phyloP scores from a whole-genome alignment of 1,140 invertebrate genomes.

The Brachionus plicatilis region DNA sequence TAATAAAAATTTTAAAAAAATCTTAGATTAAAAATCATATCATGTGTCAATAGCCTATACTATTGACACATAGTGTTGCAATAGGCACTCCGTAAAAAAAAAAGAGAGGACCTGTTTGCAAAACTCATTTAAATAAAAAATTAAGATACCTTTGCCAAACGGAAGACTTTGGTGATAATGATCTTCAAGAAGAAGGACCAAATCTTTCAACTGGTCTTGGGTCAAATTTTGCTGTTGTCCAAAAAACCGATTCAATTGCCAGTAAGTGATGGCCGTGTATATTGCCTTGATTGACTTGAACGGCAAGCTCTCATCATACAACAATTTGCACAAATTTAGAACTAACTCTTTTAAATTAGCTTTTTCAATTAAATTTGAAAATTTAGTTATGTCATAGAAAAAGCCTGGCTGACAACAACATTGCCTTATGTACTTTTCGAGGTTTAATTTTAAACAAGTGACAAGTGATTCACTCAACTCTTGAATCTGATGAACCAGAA shows the following conservation, averaged over 20 bases:
- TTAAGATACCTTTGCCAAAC: conserved; percentile 7
- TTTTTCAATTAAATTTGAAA: not conserved
- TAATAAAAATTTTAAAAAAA: too few species aligned
- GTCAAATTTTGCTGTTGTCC: not conserved
- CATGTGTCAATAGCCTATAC: too few species aligned
- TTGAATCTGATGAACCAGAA: not conserved
- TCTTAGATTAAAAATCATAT: too few species aligned
- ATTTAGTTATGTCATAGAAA: conserved; percentile 16
- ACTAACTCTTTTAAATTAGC: not conserved
- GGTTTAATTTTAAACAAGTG: not conserved
- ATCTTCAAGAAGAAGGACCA: not conserved
- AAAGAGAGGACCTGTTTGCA: not conserved
- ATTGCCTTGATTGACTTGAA: not conserved
- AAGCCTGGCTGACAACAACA: conserved; percentile 2
- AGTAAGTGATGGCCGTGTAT: not conserved
- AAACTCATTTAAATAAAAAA: not conserved
- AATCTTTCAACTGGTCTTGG: not conserved
- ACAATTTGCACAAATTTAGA: not conserved
- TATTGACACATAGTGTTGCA: too few species aligned
- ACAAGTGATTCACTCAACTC: not conserved
- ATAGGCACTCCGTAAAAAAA: too few species aligned
- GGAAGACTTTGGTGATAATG: not conserved
- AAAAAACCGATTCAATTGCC: conserved; percentile 24
- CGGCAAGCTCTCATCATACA: not conserved
- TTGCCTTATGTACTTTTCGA: not conserved